Evolutionary conservation across 1,140 invertebrate species (phyloP), one percentile per base, ranked within the genome.

Genomic region (Carposina sasakii): DNA sequence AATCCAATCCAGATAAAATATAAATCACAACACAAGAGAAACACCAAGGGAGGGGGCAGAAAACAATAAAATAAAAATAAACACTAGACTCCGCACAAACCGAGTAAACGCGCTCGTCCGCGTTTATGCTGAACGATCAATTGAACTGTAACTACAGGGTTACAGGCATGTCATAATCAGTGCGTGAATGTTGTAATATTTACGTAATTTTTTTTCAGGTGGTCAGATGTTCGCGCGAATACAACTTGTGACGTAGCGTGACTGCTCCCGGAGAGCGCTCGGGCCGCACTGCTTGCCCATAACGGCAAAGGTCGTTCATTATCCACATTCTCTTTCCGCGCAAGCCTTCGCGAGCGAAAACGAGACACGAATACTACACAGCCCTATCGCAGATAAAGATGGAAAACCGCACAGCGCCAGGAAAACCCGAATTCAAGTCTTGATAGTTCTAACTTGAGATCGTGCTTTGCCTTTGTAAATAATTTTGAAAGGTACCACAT

Each of bases 321-420:
- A 78, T 71, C 79, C 76, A 83, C 79, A 79, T 79, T 83, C 79
- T 83, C 79, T 83, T 83, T 81, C 72, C 79, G 77, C 79, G 79
- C 79, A 83, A 83, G 79, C 79, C 79, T 83, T 72, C 64, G 65
- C 57, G 69, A 71, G 76, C 67, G 44, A 63, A 59, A 83, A 46
- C 44, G 67, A 68, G 75, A 81, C 43, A 41, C 40, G 58, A 48
- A 30, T 65, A 36, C 42, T 34, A 62, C n/a, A n/a, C 34, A 55
- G 49, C 54, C 49, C 42, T 43, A 57, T 44, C 24, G 45, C 43
- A 43, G 54, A 77, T 54, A 43, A 63, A 65, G 74, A 81, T 43
- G 8, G 31, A 46, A 41, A 21, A 55, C 42, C 72, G 43, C 39
- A 57, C 62, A 71, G 74, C 65, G 63, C 78, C 71, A 75, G 69